Base-by-base conservation (phyloP, 2,888 invertebrate species). In the Rhopalosiphum nymphaeae region DNA sequence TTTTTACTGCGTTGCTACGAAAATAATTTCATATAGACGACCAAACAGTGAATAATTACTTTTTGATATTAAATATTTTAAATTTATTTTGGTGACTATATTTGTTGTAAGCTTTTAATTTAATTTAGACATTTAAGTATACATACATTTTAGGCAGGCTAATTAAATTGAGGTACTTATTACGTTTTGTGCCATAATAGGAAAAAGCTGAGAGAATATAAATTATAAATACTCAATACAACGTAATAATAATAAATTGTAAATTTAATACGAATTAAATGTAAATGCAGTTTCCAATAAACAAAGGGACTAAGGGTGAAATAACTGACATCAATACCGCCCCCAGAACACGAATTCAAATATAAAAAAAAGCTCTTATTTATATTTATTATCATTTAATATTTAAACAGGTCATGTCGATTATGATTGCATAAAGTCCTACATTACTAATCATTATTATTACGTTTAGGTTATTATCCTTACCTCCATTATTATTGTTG, bases 91-190 rank as follows among this genome's bases (percentile, higher is more conserved):
- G n/a, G n/a, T 67, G n/a, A 4, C n/a, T 67, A 13, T n/a, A 67
- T 67, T 13, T n/a, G 21, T 53, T 49, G 11, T 67, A 67, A 67
- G 67, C 4, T 67, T 67, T 67, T n/a, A n/a, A 67, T 67, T 67
- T 11, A 13, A 67, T 67, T 13, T 5, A n/a, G 61, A n/a, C 61
- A 61, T 67, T n/a, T 67, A n/a, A 5, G 67, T 67, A 53, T 53
- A 4, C n/a, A n/a, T n/a, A 16, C 21, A 53, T 1, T n/a, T n/a
- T n/a, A n/a, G 4, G 0, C 67, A n/a, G 3, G n/a, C 5, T n/a
- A 67, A 67, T 11, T 16, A 13, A n/a, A n/a, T n/a, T 67, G 4
- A 57, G 57, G 4, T 44, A 44, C 44, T 46, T 46, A 7, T 46
- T 46, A 0, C 36, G 16, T 16, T 67, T 5, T n/a, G n/a, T 21